Evolutionary conservation across 1,140 invertebrate genomes (phyloP).

Genomic region (Holotrichia oblita): DNA sequence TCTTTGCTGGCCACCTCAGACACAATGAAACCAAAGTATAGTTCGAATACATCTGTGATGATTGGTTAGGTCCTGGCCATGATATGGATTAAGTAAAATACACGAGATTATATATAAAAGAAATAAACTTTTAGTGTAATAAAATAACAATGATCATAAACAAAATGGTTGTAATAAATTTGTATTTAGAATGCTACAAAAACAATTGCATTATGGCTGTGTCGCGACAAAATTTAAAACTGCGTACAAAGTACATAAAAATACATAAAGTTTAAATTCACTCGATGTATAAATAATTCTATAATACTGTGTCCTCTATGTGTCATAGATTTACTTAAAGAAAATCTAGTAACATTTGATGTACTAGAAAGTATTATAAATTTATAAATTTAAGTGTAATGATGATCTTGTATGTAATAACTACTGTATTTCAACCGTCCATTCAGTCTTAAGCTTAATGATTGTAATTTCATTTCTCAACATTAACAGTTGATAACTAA

Average conservation of each 20-base stretch:
- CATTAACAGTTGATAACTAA: neutral
- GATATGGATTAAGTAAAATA: neutral
- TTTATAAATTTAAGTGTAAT: slow-evolving; percentile 10
- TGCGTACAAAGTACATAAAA: neutral
- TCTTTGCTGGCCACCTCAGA: neutral
- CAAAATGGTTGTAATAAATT: neutral
- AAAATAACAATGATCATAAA: neutral
- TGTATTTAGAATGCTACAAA: slow-evolving; percentile 30
- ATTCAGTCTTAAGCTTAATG: slow-evolving; percentile 27
- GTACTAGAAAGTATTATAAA: neutral
- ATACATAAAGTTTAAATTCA: slow-evolving; percentile 10
- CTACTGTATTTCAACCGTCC: slow-evolving; percentile 28
- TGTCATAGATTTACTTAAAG: neutral
- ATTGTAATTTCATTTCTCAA: slow-evolving; percentile 21
- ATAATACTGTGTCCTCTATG: neutral
- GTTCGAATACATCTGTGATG: slow-evolving; percentile 7
- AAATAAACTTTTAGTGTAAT: neutral
- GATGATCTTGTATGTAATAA: slow-evolving; percentile 3
- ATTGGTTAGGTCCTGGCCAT: neutral
- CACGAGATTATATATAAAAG: slow-evolving; percentile 4
- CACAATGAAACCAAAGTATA: neutral
- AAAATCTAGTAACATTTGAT: neutral
- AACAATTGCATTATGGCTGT: slow-evolving; percentile 36
- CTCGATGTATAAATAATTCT: neutral
- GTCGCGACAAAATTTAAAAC: neutral